Conservation (phyloP, 2,113 vertebrate species). For the Geothlypis trichas region DNA sequence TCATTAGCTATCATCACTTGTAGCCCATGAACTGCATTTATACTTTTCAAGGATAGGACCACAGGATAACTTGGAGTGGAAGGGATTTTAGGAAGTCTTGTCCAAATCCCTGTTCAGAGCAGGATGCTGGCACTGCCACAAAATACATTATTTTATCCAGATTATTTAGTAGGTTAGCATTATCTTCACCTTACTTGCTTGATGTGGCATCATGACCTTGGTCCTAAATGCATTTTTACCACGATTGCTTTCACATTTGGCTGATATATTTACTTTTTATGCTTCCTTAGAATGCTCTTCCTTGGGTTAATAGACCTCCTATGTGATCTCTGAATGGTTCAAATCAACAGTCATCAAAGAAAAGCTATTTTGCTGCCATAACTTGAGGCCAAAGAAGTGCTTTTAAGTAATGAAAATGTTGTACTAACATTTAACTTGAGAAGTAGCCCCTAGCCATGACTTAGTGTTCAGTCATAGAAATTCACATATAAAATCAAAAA, state of each 20-base stretch:
- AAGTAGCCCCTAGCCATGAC: not conserved
- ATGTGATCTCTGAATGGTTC: not conserved
- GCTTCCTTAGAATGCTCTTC: not conserved
- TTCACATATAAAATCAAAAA: not conserved
- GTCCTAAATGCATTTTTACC: not conserved
- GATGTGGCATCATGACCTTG: not conserved
- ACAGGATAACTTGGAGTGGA: not conserved
- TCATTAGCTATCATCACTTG: not conserved
- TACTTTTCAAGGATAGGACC: not conserved
- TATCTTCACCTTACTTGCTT: not conserved
- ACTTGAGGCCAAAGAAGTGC: not conserved
- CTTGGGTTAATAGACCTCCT: not conserved
- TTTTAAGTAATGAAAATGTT: not conserved
- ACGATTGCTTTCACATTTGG: not conserved
- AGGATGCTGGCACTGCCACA: not conserved
- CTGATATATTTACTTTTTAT: slow-evolving; percentile 7
- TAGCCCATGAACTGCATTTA: not conserved
- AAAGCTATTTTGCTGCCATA: not conserved
- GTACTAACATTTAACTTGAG: not conserved
- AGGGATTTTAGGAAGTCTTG: not conserved
- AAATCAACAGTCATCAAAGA: not conserved
- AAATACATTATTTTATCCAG: not conserved
- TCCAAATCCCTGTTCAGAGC: not conserved
- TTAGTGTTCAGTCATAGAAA: not conserved
- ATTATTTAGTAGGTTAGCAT: not conserved